These are phyloP conservation scores for Brachystomella parvula DNA, from an alignment of 1,140 invertebrate species.

Conservation along the genomic window DNA sequence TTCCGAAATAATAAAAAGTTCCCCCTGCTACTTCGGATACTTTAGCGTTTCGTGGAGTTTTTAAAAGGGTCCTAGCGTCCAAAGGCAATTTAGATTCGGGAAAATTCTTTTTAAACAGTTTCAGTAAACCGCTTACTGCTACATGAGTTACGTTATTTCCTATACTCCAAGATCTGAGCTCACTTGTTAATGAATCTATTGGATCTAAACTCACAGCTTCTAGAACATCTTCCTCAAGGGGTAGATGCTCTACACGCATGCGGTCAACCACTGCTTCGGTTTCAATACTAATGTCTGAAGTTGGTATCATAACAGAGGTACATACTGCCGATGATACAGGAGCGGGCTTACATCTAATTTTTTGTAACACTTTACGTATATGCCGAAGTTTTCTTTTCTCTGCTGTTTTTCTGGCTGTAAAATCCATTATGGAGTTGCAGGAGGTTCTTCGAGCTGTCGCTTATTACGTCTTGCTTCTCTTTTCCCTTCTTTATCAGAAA, in stretches of 20 bases:
- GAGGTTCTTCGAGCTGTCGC: neutral
- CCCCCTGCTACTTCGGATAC: neutral
- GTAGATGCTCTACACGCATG: neutral
- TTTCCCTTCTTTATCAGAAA: neutral
- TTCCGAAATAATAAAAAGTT: conserved; percentile 6
- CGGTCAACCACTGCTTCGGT: neutral
- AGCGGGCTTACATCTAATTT: neutral
- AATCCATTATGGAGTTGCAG: neutral
- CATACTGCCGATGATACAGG: neutral
- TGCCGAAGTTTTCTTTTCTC: neutral
- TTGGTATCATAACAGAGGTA: neutral
- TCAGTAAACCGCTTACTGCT: neutral
- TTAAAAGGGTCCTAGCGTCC: neutral
- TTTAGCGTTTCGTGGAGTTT: neutral
- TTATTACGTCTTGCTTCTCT: neutral
- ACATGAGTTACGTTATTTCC: neutral
- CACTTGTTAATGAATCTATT: neutral
- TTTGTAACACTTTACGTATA: neutral
- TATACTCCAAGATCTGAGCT: neutral
- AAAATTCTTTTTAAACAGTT: neutral
- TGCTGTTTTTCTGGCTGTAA: neutral
- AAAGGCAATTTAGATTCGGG: neutral
- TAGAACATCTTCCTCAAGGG: neutral
- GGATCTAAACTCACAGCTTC: neutral
- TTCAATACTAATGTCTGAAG: neutral